phyloP scores from a whole-genome alignment of 2,888 invertebrate genomes.

The Lasioglossum oenotherae region DNA sequence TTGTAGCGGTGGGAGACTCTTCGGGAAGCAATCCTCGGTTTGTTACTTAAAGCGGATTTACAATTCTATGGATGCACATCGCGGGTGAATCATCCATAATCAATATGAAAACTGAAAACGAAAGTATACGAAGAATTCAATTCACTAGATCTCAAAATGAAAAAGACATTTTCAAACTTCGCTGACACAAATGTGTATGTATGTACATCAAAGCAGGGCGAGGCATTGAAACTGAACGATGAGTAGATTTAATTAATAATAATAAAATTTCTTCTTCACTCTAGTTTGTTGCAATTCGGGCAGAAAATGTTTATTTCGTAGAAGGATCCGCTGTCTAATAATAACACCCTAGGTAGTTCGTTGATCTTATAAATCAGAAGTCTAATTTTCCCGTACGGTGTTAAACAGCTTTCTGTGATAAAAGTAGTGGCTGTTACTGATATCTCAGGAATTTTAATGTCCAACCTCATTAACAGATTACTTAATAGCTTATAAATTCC shows the following conservation, averaged over 20 bases:
- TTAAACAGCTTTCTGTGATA: background rate
- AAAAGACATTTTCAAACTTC: background rate
- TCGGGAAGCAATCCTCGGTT: background rate
- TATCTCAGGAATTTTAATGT: background rate
- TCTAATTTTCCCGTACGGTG: background rate
- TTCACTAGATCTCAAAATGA: background rate
- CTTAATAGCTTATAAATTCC: background rate
- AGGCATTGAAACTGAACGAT: too few species aligned
- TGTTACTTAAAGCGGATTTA: slow-evolving; percentile 5
- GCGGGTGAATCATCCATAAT: background rate
- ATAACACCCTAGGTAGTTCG: background rate
- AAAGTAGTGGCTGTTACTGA: background rate
- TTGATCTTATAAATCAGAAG: background rate
- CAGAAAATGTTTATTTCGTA: too few species aligned
- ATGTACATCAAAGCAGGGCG: background rate
- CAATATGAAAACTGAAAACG: background rate
- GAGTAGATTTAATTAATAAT: too few species aligned
- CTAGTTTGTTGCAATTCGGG: too few species aligned
- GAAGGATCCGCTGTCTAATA: too few species aligned
- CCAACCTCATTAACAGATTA: background rate
- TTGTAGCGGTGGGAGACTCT: background rate
- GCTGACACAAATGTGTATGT: background rate
- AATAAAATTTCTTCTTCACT: too few species aligned
- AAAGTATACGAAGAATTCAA: background rate
- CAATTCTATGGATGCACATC: background rate